phyloP scores from a whole-genome alignment of 2,797 vertebrate genomes.

The Bucorvus abyssinicus region DNA sequence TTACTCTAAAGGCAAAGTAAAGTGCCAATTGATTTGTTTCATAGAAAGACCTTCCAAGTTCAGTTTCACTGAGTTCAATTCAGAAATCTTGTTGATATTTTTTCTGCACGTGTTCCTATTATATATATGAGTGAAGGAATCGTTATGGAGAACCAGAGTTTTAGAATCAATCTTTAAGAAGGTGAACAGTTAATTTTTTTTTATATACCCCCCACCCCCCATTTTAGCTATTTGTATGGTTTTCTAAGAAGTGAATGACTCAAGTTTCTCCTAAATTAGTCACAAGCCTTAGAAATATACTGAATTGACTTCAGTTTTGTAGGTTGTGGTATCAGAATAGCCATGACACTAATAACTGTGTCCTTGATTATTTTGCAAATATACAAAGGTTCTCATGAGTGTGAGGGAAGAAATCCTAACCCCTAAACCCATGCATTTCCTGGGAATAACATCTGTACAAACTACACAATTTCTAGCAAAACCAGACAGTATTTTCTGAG shows the following conservation, averaged over 20 bases:
- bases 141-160: not conserved
- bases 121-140: not conserved
- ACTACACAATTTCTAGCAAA: not conserved
- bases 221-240: not conserved
- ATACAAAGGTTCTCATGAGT: not conserved
- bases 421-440: not conserved
- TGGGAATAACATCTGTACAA: not conserved
- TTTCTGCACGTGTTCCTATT: not conserved
- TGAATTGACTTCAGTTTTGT: not conserved
- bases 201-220: accelerated
- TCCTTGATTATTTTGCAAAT: not conserved
- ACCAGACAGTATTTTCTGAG: not conserved
- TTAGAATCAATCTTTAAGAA: not conserved
- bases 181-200: not conserved
- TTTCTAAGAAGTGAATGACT: not conserved
- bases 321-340: not conserved
- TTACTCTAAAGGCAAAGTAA: not conserved
- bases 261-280: not conserved
- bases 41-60: not conserved
- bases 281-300: not conserved
- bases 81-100: not conserved
- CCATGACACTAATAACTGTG: not conserved
- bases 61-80: not conserved
- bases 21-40: not conserved
- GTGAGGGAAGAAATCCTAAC: not conserved